Conservation (phyloP, 2,113 vertebrate species). For the Petaurus breviceps region DNA sequence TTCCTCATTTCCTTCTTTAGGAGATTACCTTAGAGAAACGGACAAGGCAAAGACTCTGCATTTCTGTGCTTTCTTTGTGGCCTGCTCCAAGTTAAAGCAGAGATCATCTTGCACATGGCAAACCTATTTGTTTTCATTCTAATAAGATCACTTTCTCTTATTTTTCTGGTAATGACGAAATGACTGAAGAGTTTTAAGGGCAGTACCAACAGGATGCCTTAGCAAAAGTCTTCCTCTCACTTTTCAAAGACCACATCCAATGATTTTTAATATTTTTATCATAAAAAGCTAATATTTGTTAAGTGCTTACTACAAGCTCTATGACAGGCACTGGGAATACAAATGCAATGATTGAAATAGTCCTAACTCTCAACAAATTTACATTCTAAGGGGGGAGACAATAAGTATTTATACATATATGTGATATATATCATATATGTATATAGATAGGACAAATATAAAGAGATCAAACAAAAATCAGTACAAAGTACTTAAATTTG, state of each 20-base stretch:
- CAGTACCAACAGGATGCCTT: background rate
- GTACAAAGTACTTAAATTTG: background rate
- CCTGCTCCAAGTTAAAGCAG: background rate
- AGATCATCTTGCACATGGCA: constrained; percentile 12
- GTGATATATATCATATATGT: background rate
- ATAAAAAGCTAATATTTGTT: background rate
- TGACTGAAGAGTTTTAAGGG: background rate
- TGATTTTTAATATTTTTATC: constrained; percentile 16
- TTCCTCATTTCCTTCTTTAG: constrained; percentile 40
- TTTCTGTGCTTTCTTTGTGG: constrained; percentile 1
- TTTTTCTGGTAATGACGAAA: background rate
- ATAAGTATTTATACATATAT: background rate
- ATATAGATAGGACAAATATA: background rate
- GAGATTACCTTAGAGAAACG: constrained; percentile 44
- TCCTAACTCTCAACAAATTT: background rate
- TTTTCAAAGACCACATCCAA: background rate
- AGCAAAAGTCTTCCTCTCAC: background rate
- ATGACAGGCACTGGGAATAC: background rate
- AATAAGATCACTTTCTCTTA: background rate
- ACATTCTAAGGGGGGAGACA: background rate
- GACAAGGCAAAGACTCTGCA: background rate
- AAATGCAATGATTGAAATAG: background rate
- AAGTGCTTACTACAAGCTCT: background rate
- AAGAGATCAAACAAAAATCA: background rate
- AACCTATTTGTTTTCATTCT: background rate